Percentiles rank a stretch among this genome's conserved stretches.
Evolutionary conservation across 2,888 invertebrate species (phyloP).

Genomic region (Microctonus brassicae): DNA sequence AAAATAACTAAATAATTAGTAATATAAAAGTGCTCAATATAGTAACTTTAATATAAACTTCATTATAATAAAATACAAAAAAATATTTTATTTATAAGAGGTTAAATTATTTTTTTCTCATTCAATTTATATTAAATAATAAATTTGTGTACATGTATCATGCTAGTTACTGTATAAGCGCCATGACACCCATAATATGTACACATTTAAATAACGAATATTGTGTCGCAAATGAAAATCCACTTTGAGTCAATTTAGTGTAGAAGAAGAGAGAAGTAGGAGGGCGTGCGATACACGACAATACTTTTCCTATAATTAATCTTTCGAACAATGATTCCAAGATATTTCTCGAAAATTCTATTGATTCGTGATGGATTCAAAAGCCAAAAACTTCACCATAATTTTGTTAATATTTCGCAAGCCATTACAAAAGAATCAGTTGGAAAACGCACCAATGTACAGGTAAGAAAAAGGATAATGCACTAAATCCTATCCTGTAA

Average conservation of each 20-base stretch:
- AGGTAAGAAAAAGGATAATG: constrained; percentile 57
- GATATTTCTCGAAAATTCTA: neutral
- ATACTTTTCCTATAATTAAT: neutral
- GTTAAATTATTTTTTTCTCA: too few relatives aligned
- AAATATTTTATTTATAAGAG: too few relatives aligned
- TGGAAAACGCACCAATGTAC: constrained; percentile 60
- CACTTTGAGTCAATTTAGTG: neutral
- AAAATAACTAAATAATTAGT: too few relatives aligned
- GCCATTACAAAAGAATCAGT: constrained; percentile 49
- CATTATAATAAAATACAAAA: too few relatives aligned
- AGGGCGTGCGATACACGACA: neutral
- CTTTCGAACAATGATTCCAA: neutral
- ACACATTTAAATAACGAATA: too few relatives aligned
- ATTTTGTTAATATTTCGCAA: constrained; percentile 56
- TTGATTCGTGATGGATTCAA: neutral
- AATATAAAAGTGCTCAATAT: too few relatives aligned
- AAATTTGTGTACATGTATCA: too few relatives aligned
- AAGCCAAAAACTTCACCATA: constrained; percentile 41
- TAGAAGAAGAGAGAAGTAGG: too few relatives aligned
- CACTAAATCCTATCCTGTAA: constrained; percentile 4
- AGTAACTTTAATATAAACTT: too few relatives aligned
- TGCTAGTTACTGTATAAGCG: too few relatives aligned
- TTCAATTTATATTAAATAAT: too few relatives aligned
- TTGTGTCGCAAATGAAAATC: neutral
- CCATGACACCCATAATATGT: too few relatives aligned